A percentile compares a stretch with the other conserved stretches of the same genome.
Evolutionary conservation across 2,797 vertebrate genomes (phyloP).

Genomic region (Enteromius treurensis): DNA sequence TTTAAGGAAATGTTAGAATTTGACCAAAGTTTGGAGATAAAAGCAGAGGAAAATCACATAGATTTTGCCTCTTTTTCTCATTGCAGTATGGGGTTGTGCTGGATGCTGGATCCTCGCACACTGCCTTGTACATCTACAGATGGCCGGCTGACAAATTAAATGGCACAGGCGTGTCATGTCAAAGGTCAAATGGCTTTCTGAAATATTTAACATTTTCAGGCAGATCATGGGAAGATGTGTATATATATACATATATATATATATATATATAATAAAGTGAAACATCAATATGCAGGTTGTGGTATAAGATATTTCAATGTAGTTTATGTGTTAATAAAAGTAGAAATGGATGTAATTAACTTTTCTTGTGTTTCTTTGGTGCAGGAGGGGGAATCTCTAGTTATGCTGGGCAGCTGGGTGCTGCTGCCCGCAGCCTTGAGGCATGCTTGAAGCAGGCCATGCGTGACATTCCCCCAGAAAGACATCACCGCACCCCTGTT

Average conservation of each 20-base stretch:
- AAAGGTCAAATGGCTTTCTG: slow-evolving; percentile 71
- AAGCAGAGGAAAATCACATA: neutral
- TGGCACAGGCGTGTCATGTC: slow-evolving; percentile 77
- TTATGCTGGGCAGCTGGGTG: slow-evolving; percentile 71
- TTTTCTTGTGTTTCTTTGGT: neutral
- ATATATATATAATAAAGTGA: neutral
- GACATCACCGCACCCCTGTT: slow-evolving; percentile 75
- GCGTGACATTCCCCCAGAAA: slow-evolving; percentile 73
- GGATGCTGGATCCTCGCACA: slow-evolving; percentile 90
- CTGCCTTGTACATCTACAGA: slow-evolving; percentile 84
- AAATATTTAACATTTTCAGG: neutral
- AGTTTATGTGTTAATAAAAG: neutral
- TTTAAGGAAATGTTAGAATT: neutral
- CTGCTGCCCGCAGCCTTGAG: slow-evolving; percentile 77
- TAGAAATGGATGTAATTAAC: neutral
- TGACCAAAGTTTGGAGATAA: neutral
- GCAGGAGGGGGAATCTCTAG: slow-evolving; percentile 85
- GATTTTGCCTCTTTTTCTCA: neutral
- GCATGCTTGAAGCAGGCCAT: slow-evolving; percentile 79
- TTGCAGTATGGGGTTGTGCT: slow-evolving; percentile 87
- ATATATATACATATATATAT: neutral
- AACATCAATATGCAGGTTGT: neutral
- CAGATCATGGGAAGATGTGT: neutral
- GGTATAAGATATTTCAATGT: neutral
- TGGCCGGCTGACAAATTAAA: slow-evolving; percentile 89